Conservation (phyloP, 2,888 invertebrate species). For the Myopa testacea region DNA sequence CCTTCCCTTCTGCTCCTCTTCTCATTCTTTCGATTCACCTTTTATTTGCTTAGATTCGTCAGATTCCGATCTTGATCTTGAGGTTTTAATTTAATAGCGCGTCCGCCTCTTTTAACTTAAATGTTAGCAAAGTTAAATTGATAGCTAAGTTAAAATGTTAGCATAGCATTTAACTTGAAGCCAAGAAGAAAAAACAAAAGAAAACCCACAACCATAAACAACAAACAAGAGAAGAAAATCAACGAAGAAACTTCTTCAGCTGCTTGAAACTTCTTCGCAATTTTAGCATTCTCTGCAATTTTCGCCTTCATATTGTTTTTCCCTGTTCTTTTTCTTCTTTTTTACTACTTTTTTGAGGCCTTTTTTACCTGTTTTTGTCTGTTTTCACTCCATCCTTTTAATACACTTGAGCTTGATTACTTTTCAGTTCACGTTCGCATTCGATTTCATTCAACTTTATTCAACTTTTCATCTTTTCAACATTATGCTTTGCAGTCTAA, state of each 20-base stretch:
- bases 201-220: not conserved
- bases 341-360: too few relatives aligned
- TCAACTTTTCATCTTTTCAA: not conserved
- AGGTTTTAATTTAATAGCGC: not conserved
- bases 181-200: not conserved
- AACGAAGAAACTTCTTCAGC: too few relatives aligned
- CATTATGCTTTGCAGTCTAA: not conserved
- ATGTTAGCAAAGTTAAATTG: not conserved
- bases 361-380: too few relatives aligned
- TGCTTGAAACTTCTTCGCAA: too few relatives aligned
- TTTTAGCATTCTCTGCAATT: too few relatives aligned
- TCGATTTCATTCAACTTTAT: conserved; percentile 5
- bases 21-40: not conserved
- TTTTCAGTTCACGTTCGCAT: not conserved
- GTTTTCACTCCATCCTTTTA: too few relatives aligned
- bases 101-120: not conserved
- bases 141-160: not conserved
- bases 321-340: too few relatives aligned
- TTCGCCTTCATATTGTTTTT: too few relatives aligned
- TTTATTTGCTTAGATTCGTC: not conserved
- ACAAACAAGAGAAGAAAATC: not conserved
- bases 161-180: not conserved
- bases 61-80: not conserved
- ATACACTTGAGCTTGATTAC: too few relatives aligned
- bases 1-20: not conserved